A percentile compares a stretch with the other conserved stretches of the same genome.
phyloP scores from a whole-genome alignment of 2,888 invertebrate species.

The Caenorhabditis wallacei region DNA sequence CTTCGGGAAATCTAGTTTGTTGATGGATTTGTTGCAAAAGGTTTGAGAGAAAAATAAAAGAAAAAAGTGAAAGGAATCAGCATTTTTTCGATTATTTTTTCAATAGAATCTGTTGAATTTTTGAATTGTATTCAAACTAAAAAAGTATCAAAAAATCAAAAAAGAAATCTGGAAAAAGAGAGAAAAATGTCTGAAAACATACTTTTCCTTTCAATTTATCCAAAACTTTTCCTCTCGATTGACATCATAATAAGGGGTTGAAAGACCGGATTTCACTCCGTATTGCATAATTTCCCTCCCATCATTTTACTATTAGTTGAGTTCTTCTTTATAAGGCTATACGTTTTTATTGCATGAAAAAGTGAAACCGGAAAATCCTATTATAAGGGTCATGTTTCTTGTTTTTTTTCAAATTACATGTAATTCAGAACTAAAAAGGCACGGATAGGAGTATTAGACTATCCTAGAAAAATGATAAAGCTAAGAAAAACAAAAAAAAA shows the following conservation, averaged over 20 bases:
- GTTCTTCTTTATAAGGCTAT: not conserved
- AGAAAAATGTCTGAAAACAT: not conserved
- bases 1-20: constrained; percentile 50
- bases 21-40: constrained; percentile 14
- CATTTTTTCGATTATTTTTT: constrained; percentile 15
- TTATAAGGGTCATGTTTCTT: constrained; percentile 23
- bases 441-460: not conserved
- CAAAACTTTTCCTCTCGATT: constrained; percentile 29
- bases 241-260: constrained; percentile 39
- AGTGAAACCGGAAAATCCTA: constrained; percentile 28
- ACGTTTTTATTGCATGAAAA: constrained; percentile 34
- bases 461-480: constrained; percentile 35
- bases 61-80: constrained; percentile 27
- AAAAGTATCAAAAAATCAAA: not conserved
- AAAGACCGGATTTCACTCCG: constrained; percentile 36
- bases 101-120: not conserved
- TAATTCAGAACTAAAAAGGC: not conserved
- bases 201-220: constrained; percentile 2
- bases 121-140: not conserved
- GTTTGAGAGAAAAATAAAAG: not conserved
- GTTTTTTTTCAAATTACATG: constrained; percentile 9
- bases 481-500: constrained; percentile 29
- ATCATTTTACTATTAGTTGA: constrained; percentile 6
- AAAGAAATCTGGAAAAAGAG: not conserved
- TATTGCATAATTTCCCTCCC: constrained; percentile 32